Base-by-base conservation (phyloP, 2,113 vertebrate species). In the Python bivittatus region DNA sequence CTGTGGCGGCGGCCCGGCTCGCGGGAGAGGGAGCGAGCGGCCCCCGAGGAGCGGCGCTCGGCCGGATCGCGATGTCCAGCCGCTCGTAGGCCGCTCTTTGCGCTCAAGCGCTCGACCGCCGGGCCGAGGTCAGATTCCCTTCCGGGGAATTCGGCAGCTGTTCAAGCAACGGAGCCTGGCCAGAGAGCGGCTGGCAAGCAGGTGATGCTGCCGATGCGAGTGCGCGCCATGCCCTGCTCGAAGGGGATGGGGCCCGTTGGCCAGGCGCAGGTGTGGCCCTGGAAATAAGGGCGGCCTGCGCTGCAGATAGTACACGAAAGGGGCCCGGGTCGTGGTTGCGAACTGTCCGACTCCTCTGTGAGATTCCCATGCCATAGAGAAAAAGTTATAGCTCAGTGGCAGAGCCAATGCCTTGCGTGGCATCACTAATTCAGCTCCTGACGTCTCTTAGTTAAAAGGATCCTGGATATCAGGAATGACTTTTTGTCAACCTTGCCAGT, bases 1-100 rank as follows among this genome's bases (percentile, higher is more conserved):
- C 98, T n/a, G 98, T 99, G 52, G 95, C 97, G 1, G 93, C 92
- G 42, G 94, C 54, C n/a, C 87, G 0, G 72, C 93, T 6, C 72
- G 94, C 27, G 29, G 83, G 38, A 88, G 93, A 86, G 92, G 95
- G 52, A 92, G 84, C 92, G 68, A 96, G 93, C 56, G 5, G 23
- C 52, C 84, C 48, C 15, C 1, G 33, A 27, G 2, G 88, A 20
- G 10, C 86, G 86, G 56, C 86, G n/a, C 56, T 27, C 9, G 86
- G n/a, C 20, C 86, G 20, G 3, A 23, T 42, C 20, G 17, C 22
- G 3, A 7, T 44, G 56, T 9, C 79, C 72, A 54, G 44, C 27
- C 52, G 44, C 44, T 84, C 52, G 22, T 84, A 58, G 60, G 83
- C 79, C n/a, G 29, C n/a, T 38, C 54, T 53, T 79, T 38, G 33